A percentile compares a stretch with the other conserved stretches of the same genome.
phyloP scores from a whole-genome alignment of 2,797 vertebrate genomes.

The Oreochromis grahami region DNA sequence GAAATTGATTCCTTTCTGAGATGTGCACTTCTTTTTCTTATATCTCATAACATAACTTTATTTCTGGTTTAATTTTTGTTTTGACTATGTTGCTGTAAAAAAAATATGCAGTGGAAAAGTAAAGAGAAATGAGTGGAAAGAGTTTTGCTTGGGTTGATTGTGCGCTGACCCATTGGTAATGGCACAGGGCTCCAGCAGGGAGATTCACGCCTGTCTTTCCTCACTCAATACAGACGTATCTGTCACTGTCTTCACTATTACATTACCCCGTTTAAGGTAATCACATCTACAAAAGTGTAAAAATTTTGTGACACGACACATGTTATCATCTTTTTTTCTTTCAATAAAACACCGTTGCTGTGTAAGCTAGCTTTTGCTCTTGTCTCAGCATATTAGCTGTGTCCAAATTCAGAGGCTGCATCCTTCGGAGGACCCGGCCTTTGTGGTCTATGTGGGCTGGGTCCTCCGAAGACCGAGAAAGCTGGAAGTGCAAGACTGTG shows the following conservation, averaged over 20 bases:
- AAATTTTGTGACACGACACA: not conserved
- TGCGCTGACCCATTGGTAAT: too few species aligned
- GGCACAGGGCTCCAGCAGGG: too few species aligned
- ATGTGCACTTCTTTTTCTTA: not conserved
- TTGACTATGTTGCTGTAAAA: not conserved
- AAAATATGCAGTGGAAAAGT: too few species aligned
- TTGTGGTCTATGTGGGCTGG: not conserved
- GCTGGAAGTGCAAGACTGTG: not conserved
- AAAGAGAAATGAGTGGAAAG: too few species aligned
- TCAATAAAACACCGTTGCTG: accelerated
- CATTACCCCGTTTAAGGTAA: not conserved
- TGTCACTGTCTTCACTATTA: too few species aligned
- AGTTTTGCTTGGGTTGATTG: too few species aligned
- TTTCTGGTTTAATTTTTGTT: not conserved
- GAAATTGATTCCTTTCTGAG: not conserved
- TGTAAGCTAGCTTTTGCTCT: not conserved
- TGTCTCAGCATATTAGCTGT: not conserved
- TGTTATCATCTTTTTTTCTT: not conserved
- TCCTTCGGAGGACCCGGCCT: not conserved
- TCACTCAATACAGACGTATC: too few species aligned
- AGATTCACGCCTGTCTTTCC: too few species aligned
- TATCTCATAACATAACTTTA: not conserved
- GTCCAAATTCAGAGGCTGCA: accelerated
- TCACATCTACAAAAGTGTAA: not conserved
- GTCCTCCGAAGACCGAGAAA: not conserved